Conservation (phyloP, 2,797 vertebrate genomes). For the Xiphophorus birchmanni region DNA sequence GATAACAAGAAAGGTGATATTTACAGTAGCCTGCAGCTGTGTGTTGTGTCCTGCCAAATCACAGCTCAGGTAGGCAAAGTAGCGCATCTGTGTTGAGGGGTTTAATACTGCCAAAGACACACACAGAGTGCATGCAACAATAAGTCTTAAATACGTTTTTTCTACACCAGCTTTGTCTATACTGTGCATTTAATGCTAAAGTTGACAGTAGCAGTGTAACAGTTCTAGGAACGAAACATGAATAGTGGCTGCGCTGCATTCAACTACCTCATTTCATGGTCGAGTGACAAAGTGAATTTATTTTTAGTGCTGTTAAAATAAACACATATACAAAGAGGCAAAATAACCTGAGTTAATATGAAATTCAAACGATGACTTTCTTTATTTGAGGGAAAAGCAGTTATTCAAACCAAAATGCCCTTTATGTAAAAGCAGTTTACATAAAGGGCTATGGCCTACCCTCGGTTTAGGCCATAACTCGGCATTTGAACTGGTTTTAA, state of each 20-base stretch:
- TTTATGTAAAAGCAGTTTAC: neutral
- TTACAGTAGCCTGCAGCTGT: constrained; percentile 70
- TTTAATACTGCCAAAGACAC: neutral
- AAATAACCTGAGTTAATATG: neutral
- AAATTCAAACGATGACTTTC: neutral
- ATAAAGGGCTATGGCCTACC: neutral
- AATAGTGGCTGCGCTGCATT: constrained; percentile 18
- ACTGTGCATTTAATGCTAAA: constrained; percentile 1
- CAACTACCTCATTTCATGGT: constrained; percentile 9
- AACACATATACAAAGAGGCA: neutral
- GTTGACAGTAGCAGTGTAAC: neutral
- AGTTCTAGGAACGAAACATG: constrained; percentile 8
- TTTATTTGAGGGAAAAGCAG: neutral
- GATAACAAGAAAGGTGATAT: constrained; percentile 87
- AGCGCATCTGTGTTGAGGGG: constrained; percentile 18
- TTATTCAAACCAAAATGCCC: neutral
- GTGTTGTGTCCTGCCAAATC: constrained; percentile 63
- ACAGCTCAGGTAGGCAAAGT: constrained; percentile 60
- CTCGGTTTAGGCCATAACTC: neutral
- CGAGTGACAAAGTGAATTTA: neutral
- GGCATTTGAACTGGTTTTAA: neutral
- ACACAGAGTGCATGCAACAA: neutral
- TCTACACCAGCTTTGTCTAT: neutral
- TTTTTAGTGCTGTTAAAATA: neutral
- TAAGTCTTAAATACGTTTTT: neutral